phyloP scores from a whole-genome alignment of 2,113 vertebrate genomes.

The Gadus macrocephalus region DNA sequence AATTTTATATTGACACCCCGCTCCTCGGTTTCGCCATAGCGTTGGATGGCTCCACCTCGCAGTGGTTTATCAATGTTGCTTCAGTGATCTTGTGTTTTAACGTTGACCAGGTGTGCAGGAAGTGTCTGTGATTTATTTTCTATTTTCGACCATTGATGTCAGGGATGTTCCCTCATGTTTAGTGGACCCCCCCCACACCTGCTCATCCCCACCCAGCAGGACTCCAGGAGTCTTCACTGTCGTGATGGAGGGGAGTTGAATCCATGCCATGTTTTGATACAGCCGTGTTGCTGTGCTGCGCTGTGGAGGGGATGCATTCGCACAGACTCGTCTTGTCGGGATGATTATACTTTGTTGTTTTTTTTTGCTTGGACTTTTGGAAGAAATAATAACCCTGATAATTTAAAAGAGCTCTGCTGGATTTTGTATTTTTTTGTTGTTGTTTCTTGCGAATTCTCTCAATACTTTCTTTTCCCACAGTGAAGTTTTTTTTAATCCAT shows the following conservation, averaged over 20 bases:
- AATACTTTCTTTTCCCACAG: not conserved
- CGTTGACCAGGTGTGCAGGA: conserved; percentile 51
- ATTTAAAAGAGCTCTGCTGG: not conserved
- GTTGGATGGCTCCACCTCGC: conserved; percentile 61
- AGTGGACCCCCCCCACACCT: conserved; percentile 21
- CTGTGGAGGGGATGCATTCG: too few relatives aligned
- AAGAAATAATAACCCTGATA: not conserved
- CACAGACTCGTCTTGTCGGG: conserved; percentile 23
- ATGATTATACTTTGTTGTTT: not conserved
- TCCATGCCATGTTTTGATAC: too few relatives aligned
- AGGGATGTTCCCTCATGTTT: conserved; percentile 66
- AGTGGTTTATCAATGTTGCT: conserved; percentile 65
- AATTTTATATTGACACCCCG: conserved; percentile 53
- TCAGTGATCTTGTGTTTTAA: conserved; percentile 68
- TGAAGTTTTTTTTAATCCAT: conserved; percentile 31
- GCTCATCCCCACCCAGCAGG: conserved; percentile 22
- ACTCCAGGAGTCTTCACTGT: conserved; percentile 41
- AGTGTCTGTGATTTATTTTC: conserved; percentile 63
- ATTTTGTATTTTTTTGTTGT: too few relatives aligned
- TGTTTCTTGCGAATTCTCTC: not conserved
- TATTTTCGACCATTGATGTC: conserved; percentile 48
- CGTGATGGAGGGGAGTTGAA: conserved; percentile 22
- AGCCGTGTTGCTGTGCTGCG: too few relatives aligned
- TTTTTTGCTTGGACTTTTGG: conserved; percentile 23
- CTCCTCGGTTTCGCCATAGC: conserved; percentile 56